Percentiles rank a stretch among this genome's conserved stretches.
Conservation (phyloP, 1,140 invertebrate genomes). For the Mizuhopecten yessoensis region DNA sequence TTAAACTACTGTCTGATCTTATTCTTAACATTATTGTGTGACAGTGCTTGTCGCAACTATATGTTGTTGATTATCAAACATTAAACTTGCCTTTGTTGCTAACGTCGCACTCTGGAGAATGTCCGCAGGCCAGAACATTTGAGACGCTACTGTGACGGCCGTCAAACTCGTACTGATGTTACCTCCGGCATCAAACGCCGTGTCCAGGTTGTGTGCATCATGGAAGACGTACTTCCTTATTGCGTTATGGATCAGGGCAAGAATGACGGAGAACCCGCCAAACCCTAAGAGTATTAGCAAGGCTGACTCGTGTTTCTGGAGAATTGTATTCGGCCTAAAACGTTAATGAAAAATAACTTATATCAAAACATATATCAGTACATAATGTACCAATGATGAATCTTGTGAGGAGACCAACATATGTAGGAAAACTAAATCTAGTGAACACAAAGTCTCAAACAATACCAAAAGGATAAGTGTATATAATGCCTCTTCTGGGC, state of each 20-base stretch:
- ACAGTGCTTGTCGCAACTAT: no score
- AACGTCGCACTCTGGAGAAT: slow-evolving; percentile 79
- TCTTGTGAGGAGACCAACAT: neutral
- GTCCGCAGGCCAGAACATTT: slow-evolving; percentile 79
- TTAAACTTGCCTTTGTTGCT: slow-evolving; percentile 75
- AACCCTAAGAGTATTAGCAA: slow-evolving; percentile 79
- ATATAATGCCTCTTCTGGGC: no score
- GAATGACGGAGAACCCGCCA: no score
- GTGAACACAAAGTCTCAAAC: no score
- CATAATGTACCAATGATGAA: neutral
- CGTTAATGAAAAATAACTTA: no score
- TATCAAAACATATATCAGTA: neutral
- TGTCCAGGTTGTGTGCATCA: slow-evolving; percentile 81
- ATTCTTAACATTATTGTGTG: no score
- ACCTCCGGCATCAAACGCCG: no score
- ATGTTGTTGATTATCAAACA: no score
- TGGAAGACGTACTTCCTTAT: slow-evolving; percentile 80
- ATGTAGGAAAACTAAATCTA: no score
- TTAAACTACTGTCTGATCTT: no score
- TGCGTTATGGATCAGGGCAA: no score
- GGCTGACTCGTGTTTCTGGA: slow-evolving; percentile 76
- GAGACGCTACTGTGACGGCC: slow-evolving; percentile 80
- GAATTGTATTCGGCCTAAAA: slow-evolving; percentile 71
- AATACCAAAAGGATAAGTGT: no score
- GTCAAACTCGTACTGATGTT: slow-evolving; percentile 78